Percentiles rank a stretch among this genome's conserved stretches.
phyloP scores from a whole-genome alignment of 37 sponge, comb jelly and placozoan genomes.

The Halisarca cf. caerulea region DNA sequence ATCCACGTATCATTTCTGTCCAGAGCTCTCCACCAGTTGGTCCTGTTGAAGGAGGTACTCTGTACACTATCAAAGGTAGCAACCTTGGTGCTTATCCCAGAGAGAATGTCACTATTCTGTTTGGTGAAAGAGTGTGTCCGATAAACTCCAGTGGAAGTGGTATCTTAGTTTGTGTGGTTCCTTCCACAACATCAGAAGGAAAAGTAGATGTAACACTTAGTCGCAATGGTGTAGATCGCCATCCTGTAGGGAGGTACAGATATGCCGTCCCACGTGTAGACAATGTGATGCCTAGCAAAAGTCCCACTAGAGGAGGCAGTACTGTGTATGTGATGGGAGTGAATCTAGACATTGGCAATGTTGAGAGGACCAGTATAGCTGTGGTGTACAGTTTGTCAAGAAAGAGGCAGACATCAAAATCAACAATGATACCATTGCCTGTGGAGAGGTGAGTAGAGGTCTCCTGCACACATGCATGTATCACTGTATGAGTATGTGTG shows the following conservation, averaged over 20 bases:
- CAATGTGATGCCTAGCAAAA: conserved; percentile 41
- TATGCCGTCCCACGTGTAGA: conserved; percentile 42
- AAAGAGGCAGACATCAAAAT: background rate
- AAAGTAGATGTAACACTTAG: background rate
- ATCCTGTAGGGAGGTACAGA: background rate
- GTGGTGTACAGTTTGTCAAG: too few relatives aligned
- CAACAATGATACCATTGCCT: background rate
- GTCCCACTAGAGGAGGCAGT: conserved; percentile 75
- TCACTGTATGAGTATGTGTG: too few relatives aligned
- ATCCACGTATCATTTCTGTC: conserved; percentile 3
- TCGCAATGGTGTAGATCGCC: background rate
- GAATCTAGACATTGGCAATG: conserved; percentile 55
- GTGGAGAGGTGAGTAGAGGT: background rate
- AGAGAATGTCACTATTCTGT: conserved; percentile 57
- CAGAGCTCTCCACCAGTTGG: conserved; percentile 74
- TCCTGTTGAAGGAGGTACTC: conserved; percentile 78
- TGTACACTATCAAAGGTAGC: conserved; percentile 62
- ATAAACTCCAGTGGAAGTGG: background rate
- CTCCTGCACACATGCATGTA: too few relatives aligned
- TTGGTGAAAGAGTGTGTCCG: conserved; percentile 51
- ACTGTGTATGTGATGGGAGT: conserved; percentile 64
- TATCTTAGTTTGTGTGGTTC: background rate
- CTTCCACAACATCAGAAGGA: background rate
- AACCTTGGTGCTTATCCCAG: conserved; percentile 67
- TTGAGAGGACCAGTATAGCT: background rate